phyloP scores from a whole-genome alignment of 2,113 vertebrate genomes.

The Festucalex cinctus region DNA sequence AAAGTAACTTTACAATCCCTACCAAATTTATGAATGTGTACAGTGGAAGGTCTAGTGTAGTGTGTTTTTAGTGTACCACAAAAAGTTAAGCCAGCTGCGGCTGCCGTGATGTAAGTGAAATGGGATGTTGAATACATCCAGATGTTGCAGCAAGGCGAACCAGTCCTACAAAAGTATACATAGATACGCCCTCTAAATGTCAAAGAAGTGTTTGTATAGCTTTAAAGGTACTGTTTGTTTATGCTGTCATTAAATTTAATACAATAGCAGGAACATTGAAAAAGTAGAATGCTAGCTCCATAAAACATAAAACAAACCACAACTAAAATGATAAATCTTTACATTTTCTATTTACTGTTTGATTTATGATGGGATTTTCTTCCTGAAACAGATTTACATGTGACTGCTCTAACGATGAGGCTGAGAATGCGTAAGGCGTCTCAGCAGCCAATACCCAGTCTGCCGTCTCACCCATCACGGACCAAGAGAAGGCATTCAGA shows the following conservation, averaged over 20 bases:
- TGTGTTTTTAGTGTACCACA: conserved; percentile 24
- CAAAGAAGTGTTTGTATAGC: conserved; percentile 1
- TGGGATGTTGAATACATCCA: conserved; percentile 71
- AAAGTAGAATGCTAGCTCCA: background rate
- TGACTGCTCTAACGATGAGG: conserved; percentile 88
- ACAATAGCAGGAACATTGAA: background rate
- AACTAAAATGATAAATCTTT: background rate
- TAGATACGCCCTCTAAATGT: conserved; percentile 12
- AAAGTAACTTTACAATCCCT: background rate
- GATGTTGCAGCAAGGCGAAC: conserved; percentile 61
- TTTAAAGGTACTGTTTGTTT: background rate
- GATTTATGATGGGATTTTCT: conserved; percentile 3
- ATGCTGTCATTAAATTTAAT: background rate
- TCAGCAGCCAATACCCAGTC: conserved; percentile 84
- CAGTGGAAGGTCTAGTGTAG: background rate
- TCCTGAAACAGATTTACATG: conserved; percentile 83
- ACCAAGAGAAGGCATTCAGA: conserved; percentile 85
- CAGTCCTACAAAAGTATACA: conserved; percentile 29
- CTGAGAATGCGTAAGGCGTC: conserved; percentile 96
- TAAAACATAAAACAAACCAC: background rate
- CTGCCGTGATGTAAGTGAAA: conserved; percentile 68
- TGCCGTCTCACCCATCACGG: conserved; percentile 75
- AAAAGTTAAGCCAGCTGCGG: conserved; percentile 57
- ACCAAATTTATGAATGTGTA: conserved; percentile 1
- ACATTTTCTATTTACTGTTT: background rate